Conservation (phyloP, 2,113 vertebrate species). For the Harpagus bidentatus region DNA sequence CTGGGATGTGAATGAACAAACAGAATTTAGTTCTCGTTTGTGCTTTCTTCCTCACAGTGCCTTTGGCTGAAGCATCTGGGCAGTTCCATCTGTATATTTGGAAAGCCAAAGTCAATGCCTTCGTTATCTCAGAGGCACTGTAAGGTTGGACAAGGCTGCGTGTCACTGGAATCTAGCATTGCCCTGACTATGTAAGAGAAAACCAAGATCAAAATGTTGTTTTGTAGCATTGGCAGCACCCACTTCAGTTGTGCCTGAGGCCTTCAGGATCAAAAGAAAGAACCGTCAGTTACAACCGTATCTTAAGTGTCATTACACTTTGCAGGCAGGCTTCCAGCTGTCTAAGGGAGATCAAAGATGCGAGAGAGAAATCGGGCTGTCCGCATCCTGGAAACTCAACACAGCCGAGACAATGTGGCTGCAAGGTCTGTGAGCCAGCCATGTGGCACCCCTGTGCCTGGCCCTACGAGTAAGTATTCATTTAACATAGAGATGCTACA, state of each 20-base stretch:
- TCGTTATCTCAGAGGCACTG: not conserved
- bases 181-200: not conserved
- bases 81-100: not conserved
- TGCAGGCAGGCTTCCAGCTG: not conserved
- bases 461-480: rapidly evolving
- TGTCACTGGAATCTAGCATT: not conserved
- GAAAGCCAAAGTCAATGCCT: not conserved
- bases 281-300: not conserved
- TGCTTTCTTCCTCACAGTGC: not conserved
- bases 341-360: not conserved
- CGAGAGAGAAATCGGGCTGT: not conserved
- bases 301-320: not conserved
- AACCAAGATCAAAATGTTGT: not conserved
- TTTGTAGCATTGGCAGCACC: not conserved
- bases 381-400: not conserved
- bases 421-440: rapidly evolving
- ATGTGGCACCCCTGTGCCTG: not conserved
- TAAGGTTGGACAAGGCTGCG: not conserved
- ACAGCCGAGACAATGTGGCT: not conserved
- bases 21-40: not conserved
- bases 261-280: not conserved
- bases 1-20: not conserved
- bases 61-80: not conserved
- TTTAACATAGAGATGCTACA: not conserved
- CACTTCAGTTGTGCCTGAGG: not conserved